These are phyloP conservation scores for Macrosoma leucophasiata DNA, from an alignment of 2,888 invertebrate species.

Conservation along the genomic window DNA sequence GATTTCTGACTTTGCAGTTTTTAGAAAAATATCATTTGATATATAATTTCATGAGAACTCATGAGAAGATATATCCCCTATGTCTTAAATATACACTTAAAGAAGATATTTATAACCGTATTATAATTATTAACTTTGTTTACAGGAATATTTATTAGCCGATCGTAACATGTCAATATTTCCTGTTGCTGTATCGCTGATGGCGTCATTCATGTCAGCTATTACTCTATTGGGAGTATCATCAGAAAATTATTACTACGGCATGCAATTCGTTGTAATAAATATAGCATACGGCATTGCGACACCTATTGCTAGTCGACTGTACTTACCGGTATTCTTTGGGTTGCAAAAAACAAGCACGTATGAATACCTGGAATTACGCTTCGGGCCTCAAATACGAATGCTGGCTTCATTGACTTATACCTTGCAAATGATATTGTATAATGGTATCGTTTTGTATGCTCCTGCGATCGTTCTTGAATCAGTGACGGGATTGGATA, in stretches of 20 bases:
- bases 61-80: no score
- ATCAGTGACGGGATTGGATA: constrained; percentile 87
- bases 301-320: constrained; percentile 84
- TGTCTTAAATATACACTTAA: no score
- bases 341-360: constrained; percentile 89
- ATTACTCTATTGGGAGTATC: constrained; percentile 92
- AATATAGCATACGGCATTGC: constrained; percentile 84
- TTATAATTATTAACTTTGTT: constrained; percentile 25
- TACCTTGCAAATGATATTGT: constrained; percentile 91
- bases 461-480: constrained; percentile 94
- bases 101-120: no score
- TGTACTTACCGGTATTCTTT: constrained; percentile 91
- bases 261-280: constrained; percentile 86
- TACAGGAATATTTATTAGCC: constrained; percentile 88
- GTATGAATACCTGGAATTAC: constrained; percentile 92
- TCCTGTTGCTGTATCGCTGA: constrained; percentile 91
- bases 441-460: constrained; percentile 94
- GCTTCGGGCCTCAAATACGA: constrained; percentile 87
- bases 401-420: constrained; percentile 89
- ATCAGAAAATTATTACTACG: constrained; percentile 89
- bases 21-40: constrained; percentile 1
- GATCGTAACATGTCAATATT: constrained; percentile 85
- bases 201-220: constrained; percentile 97
- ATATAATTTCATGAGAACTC: no score
- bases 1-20: no score